Conservation (phyloP, 2,888 invertebrate species). For the Euplexia lucipara region DNA sequence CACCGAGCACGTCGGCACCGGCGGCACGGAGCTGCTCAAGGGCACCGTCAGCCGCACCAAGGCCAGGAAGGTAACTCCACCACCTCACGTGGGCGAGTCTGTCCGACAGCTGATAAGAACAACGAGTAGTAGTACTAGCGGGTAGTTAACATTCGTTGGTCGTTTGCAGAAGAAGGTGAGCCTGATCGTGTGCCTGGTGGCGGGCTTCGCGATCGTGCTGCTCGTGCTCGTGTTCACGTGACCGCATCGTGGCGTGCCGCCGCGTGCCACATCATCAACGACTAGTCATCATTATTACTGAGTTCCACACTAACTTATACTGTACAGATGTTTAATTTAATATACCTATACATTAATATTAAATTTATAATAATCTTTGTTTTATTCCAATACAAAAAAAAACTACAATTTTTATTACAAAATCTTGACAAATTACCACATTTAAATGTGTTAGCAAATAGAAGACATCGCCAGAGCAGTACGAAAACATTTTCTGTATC, state of each 20-base stretch:
- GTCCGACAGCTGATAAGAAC: no score
- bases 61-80: slow-evolving; percentile 86
- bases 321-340: slow-evolving; percentile 38
- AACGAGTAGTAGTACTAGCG: no score
- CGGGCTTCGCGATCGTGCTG: slow-evolving; percentile 80
- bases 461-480: no score
- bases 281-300: slow-evolving; percentile 42
- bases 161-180: slow-evolving; percentile 82
- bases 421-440: no score
- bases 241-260: slow-evolving; percentile 13
- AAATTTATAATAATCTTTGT: not conserved
- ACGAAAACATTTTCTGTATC: no score
- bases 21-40: slow-evolving; percentile 88
- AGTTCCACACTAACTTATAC: slow-evolving; percentile 40
- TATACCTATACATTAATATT: slow-evolving; percentile 37
- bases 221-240: slow-evolving; percentile 81
- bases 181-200: slow-evolving; percentile 79
- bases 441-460: no score
- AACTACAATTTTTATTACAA: not conserved
- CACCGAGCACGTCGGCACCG: slow-evolving; percentile 90
- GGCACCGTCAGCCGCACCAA: slow-evolving; percentile 87
- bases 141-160: slow-evolving; percentile 35
- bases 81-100: no score
- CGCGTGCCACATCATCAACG: not conserved
- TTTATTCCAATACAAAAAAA: no score